Evolutionary conservation across 2,113 vertebrate species (phyloP).

Genomic region (Ia io): DNA sequence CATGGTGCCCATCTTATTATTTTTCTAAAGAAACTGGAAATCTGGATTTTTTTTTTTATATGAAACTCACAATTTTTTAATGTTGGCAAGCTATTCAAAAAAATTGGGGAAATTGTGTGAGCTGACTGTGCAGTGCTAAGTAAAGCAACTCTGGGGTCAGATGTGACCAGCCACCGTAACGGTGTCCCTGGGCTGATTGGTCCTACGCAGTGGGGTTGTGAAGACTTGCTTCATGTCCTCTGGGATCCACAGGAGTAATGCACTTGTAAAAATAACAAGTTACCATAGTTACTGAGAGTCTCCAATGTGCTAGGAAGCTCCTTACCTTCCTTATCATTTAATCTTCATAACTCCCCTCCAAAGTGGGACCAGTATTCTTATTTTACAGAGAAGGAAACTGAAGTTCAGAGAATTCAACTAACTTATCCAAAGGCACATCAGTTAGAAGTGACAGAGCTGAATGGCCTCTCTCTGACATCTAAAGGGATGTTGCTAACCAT

Average conservation of each 20-base stretch:
- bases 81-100: neutral
- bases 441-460: neutral
- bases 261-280: neutral
- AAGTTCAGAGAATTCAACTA: neutral
- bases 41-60: neutral
- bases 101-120: neutral
- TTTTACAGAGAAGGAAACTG: neutral
- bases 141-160: neutral
- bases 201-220: fast-evolving
- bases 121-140: neutral
- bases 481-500: neutral
- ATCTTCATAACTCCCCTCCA: neutral
- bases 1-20: neutral
- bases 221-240: neutral
- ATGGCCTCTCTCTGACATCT: neutral
- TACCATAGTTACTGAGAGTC: neutral
- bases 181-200: neutral
- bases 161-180: fast-evolving
- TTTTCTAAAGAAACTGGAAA: constrained; percentile 2
- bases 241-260: neutral
- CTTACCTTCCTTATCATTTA: neutral
- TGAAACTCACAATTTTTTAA: neutral
- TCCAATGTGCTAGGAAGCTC: neutral
- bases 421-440: neutral
- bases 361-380: neutral